Evolutionary conservation across 1,140 invertebrate species (phyloP).

Genomic region (Metaphire vulgaris): DNA sequence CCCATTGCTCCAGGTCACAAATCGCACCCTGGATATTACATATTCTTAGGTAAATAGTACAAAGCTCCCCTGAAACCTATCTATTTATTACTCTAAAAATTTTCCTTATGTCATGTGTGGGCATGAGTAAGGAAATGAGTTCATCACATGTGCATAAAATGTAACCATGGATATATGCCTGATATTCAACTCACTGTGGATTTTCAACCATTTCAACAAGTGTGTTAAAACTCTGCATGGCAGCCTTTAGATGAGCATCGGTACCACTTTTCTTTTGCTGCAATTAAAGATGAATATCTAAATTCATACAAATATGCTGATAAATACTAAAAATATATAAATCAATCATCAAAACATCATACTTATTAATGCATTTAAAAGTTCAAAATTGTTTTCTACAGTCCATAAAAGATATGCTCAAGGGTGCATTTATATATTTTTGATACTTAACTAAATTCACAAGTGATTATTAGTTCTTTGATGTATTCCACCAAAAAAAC

Average conservation of each 20-base stretch:
- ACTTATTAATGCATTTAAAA: neutral
- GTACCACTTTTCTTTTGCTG: slow-evolving; percentile 19
- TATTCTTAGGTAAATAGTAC: neutral
- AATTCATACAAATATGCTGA: neutral
- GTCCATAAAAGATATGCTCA: too few relatives aligned
- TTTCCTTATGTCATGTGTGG: neutral
- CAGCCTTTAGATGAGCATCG: slow-evolving; percentile 54
- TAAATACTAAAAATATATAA: slow-evolving; percentile 7
- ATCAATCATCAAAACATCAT: neutral
- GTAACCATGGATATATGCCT: too few relatives aligned
- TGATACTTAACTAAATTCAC: too few relatives aligned
- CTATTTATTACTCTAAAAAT: neutral
- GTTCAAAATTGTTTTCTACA: neutral
- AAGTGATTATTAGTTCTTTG: too few relatives aligned
- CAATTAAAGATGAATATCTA: neutral
- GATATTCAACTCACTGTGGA: slow-evolving; percentile 27
- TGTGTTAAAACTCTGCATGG: slow-evolving; percentile 65
- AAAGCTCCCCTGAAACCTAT: neutral
- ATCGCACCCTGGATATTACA: too few relatives aligned
- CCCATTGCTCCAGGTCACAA: too few relatives aligned
- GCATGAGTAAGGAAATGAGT: too few relatives aligned
- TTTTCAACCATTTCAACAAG: slow-evolving; percentile 66
- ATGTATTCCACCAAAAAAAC: too few relatives aligned
- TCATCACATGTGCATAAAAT: too few relatives aligned
- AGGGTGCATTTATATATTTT: too few relatives aligned